Base-by-base conservation (phyloP, 2,888 invertebrate genomes). In the Acanthococcus lagerstroemiae region DNA sequence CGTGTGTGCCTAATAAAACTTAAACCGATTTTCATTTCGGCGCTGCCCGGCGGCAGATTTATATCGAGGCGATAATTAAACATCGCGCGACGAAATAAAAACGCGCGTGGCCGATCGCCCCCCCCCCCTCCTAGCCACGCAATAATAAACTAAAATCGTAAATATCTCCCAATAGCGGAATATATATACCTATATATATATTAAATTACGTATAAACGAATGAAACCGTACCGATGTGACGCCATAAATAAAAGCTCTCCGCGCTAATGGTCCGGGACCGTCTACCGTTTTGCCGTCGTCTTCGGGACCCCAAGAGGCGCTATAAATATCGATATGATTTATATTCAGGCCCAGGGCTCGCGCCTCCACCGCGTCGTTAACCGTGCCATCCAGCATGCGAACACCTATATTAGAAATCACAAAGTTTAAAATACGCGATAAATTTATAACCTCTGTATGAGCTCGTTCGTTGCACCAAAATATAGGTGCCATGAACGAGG, bases 211-310 rank as follows among this genome's bases (percentile, higher is more conserved):
- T 9, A n/a, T n/a, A 37, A 37, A n/a, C 1, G 37, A 45, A 58
- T 45, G 37, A 25, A 22, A 52, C 74, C 78, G 75, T 73, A 82
- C 94, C 75, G 89, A 90, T 4, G 90, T 92, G 5, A 94, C 92
- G 58, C 94, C 95, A 74, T 93, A 90, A 74, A 93, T 91, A 75
- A 95, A 95, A 67, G 94, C 94, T 73, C 91, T 83, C 71, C 92
- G 82, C 9, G 94, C 94, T 70, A 95, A 78, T 15, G 93, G 93
- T 26, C 95, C 95, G 0, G 95, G 95, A 0, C 95, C 95, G 77
- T 95, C 95, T 30, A 95, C 95, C 1, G 95, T 95, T 75, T 93
- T 93, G 1, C 95, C 95, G 74, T 95, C 95, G 76, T 95, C 95
- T 76, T 95, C 95, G 0, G 95, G 95, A 45, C 95, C 95, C 95